Evolutionary conservation across 2,888 invertebrate species (phyloP).

Genomic region (Xestobium rufovillosum): DNA sequence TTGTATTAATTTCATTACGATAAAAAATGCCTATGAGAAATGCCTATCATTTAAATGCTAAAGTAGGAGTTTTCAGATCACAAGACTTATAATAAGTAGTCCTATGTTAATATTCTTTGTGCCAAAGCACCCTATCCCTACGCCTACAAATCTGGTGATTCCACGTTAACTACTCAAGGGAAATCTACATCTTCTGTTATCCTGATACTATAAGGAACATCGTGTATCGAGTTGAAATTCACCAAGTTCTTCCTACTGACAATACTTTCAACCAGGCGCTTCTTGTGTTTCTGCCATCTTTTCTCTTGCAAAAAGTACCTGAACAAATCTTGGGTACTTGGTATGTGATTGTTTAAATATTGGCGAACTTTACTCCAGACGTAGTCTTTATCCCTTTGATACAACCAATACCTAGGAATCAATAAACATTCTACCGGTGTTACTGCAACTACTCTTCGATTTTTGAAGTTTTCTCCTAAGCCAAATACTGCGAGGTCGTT

Average conservation of each 20-base stretch:
- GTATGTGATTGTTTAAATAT: slow-evolving; percentile 54
- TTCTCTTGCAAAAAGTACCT: slow-evolving; percentile 48
- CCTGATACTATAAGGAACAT: slow-evolving; percentile 58
- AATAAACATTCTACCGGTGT: slow-evolving; percentile 58
- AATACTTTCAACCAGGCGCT: slow-evolving; percentile 46
- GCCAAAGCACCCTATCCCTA: too few species aligned
- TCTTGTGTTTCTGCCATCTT: slow-evolving; percentile 51
- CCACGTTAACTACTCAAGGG: too few species aligned
- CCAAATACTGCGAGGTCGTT: slow-evolving; percentile 59
- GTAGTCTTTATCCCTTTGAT: slow-evolving; percentile 57
- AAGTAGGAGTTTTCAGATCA: too few species aligned
- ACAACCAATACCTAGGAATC: slow-evolving; percentile 62
- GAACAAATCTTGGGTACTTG: slow-evolving; percentile 51
- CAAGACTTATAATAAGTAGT: too few species aligned
- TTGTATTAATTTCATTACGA: too few species aligned
- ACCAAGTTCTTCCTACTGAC: slow-evolving; percentile 46
- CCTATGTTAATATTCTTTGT: too few species aligned
- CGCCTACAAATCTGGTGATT: too few species aligned
- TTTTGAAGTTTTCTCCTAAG: slow-evolving; percentile 56
- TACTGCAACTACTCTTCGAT: slow-evolving; percentile 59
- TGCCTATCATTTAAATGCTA: too few species aligned
- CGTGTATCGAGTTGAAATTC: slow-evolving; percentile 52
- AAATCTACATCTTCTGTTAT: too few species aligned
- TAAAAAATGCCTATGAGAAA: too few species aligned
- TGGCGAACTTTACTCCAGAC: slow-evolving; percentile 58